Evolutionary conservation across 1,140 invertebrate genomes (phyloP), one percentile per base, ranked within the genome.

Genomic region (Sogatella furcifera): DNA sequence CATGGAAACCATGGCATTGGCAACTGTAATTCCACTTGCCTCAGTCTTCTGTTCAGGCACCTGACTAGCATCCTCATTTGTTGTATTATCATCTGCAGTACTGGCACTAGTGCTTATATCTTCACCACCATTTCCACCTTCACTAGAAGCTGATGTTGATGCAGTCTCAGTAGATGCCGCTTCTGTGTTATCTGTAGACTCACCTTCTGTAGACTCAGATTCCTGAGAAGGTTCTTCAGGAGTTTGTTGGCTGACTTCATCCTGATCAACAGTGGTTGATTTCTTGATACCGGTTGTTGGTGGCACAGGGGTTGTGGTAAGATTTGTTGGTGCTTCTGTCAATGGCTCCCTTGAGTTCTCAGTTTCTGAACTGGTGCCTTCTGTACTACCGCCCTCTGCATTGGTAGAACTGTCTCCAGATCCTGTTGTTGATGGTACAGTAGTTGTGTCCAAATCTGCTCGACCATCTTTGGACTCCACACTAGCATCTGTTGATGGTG

Each of bases 371-470:
- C 6, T 24, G 24, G 0, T 38, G 19, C 38, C 44, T 44, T 44
- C 22, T 11, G 49, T 9, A 11, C 28, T 46, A 10, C 34, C 34
- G 5, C 11, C 34, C 9, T 38, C 34, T 38, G 34, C 11, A 38
- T 38, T 38, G 3, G 34, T 38, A 10, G 34, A 38, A 13, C 34
- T 38, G 34, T 38, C 34, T 38, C 34, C 34, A 11, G 34, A 6
- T 28, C 24, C 24, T 28, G 6, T 60, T 14, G 13, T 42, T 31
- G 22, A 28, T 57, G 41, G 9, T 8, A 43, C 28, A n/a, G 43
- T 52, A 43, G 63, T 65, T 21, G 59, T 58, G 15, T 58, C 57
- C 34, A 38, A 10, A 38, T 38, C 34, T 44, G 42, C n/a, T 53
- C 61, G 49, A 21, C 14, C 17, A 31, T 41, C 52, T 41, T 38